Evolutionary conservation across 2,797 vertebrate genomes (phyloP).

Genomic region (Spea hammondii): DNA sequence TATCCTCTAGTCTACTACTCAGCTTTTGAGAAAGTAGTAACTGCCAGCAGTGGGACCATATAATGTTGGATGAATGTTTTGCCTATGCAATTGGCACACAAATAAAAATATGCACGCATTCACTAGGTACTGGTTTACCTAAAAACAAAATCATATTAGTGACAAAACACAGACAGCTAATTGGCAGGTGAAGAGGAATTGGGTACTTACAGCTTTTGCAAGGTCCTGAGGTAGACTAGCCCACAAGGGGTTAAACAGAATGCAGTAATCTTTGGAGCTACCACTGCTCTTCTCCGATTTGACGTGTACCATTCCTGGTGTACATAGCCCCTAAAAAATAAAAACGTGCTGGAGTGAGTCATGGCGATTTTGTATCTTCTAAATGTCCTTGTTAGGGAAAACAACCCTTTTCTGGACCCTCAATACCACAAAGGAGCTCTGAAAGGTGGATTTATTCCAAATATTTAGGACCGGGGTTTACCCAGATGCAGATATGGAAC

Average conservation of each 20-base stretch:
- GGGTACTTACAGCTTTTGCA: slow-evolving; percentile 84
- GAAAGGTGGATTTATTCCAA: too few species aligned
- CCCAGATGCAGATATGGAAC: too few species aligned
- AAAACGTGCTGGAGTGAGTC: background rate
- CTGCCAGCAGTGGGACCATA: too few species aligned
- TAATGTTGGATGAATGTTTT: too few species aligned
- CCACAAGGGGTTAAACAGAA: slow-evolving; percentile 94
- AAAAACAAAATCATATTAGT: background rate
- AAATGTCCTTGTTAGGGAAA: background rate
- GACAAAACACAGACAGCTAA: background rate
- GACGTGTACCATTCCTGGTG: slow-evolving; percentile 91
- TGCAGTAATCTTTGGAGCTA: slow-evolving; percentile 90
- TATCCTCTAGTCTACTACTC: too few species aligned
- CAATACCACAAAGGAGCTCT: too few species aligned
- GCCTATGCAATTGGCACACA: too few species aligned
- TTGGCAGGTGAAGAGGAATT: background rate
- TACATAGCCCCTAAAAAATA: slow-evolving; percentile 76
- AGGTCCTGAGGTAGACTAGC: slow-evolving; percentile 90
- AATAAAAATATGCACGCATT: too few species aligned
- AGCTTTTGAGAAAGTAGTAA: too few species aligned
- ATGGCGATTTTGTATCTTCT: background rate
- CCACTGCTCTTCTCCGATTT: slow-evolving; percentile 72
- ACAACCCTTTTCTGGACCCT: too few species aligned
- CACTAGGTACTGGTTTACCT: too few species aligned
- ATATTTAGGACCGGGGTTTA: too few species aligned